Conservation (phyloP, 2,888 invertebrate species). For the Lydus trimaculatus region DNA sequence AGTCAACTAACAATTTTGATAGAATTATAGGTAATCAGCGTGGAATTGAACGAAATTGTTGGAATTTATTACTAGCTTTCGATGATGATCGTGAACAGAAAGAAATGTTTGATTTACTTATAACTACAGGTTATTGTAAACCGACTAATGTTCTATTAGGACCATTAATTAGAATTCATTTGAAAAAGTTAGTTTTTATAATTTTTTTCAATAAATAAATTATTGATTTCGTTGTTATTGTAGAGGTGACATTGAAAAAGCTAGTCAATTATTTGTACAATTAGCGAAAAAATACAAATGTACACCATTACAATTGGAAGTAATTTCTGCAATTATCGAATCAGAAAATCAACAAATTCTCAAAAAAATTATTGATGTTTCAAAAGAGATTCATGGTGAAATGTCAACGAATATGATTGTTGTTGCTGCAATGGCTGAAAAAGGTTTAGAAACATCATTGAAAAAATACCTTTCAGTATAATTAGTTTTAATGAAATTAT, state of each 20-base stretch:
- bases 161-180: constrained; percentile 67
- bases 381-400: constrained; percentile 59
- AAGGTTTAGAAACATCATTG: constrained; percentile 63
- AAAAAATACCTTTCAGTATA: constrained; percentile 62
- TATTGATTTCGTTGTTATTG: constrained; percentile 22
- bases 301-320: constrained; percentile 72
- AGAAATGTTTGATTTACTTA: constrained; percentile 64
- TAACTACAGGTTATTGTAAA: constrained; percentile 64
- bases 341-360: constrained; percentile 57
- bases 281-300: constrained; percentile 64
- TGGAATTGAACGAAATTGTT: constrained; percentile 66
- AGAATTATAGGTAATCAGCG: constrained; percentile 36
- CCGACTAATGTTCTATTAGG: constrained; percentile 67
- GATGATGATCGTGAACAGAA: constrained; percentile 60
- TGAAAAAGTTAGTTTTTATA: constrained; percentile 61
- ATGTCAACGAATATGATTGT: constrained; percentile 61
- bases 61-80: constrained; percentile 67
- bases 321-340: constrained; percentile 61
- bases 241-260: constrained; percentile 62
- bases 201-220: background rate
- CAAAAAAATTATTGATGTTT: constrained; percentile 52
- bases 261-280: constrained; percentile 65
- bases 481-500: constrained; percentile 36
- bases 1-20: too few species aligned
- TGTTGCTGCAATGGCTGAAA: constrained; percentile 65